phyloP scores from a whole-genome alignment of 1,140 invertebrate species.

The Antheraea mylitta region DNA sequence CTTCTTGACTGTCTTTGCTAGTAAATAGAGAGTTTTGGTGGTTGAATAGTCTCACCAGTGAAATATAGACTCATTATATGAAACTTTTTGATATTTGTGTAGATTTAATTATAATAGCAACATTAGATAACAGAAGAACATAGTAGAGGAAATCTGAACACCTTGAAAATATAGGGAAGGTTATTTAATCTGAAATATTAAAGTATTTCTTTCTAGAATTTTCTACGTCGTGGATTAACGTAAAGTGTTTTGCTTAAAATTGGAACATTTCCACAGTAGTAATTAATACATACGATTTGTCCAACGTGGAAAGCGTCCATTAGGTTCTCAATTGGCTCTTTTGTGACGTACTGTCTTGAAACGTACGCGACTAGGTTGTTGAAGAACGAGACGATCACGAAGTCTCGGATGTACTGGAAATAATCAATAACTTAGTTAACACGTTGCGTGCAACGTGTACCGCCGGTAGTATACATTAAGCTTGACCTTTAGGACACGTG shows the following conservation, averaged over 20 bases:
- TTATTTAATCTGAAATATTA: too few relatives aligned
- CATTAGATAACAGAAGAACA: too few relatives aligned
- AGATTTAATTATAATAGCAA: too few relatives aligned
- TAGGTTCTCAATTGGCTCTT: constrained; percentile 61
- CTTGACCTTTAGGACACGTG: too few relatives aligned
- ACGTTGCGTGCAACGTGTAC: too few relatives aligned
- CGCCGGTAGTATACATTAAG: not conserved
- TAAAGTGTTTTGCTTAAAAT: not conserved
- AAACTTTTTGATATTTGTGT: too few relatives aligned
- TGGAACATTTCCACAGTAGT: not conserved
- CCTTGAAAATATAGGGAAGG: too few relatives aligned
- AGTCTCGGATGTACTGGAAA: constrained; percentile 51
- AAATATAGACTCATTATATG: too few relatives aligned
- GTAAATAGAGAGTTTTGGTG: not conserved
- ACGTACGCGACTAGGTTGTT: constrained; percentile 80
- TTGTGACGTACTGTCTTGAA: constrained; percentile 74
- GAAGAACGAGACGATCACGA: constrained; percentile 81
- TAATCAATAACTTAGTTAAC: not conserved
- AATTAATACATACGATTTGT: constrained; percentile 77
- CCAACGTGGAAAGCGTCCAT: constrained; percentile 79
- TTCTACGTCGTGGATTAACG: not conserved
- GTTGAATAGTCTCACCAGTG: too few relatives aligned
- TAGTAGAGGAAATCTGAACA: too few relatives aligned
- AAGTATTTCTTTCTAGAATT: not conserved
- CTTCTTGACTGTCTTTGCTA: too few relatives aligned